Conservation (phyloP, 2,888 invertebrate genomes). For the Pterostichus niger region DNA sequence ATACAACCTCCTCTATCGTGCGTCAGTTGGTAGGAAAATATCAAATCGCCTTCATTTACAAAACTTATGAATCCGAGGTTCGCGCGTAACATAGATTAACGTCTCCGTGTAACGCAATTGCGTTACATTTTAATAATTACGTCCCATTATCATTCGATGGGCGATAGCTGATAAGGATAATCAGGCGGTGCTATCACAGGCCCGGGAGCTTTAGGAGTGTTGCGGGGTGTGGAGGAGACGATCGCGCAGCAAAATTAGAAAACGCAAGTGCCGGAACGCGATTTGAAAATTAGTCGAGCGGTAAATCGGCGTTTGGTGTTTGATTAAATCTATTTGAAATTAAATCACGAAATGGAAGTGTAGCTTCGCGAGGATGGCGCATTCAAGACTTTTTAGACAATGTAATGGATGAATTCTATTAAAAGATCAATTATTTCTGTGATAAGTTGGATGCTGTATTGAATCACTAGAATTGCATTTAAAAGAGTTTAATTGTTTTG, state of each 20-base stretch:
- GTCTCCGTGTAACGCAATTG: conserved; percentile 50
- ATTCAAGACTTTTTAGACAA: conserved; percentile 47
- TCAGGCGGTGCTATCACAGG: conserved; percentile 29
- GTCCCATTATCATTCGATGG: conserved; percentile 58
- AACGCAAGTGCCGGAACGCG: conserved; percentile 65
- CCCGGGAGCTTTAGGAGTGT: neutral
- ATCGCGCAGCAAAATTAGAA: conserved; percentile 58
- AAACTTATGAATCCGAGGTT: conserved; percentile 26
- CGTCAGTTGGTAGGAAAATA: conserved; percentile 14
- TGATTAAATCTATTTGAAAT: conserved; percentile 66
- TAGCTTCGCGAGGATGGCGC: conserved; percentile 19
- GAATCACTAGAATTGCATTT: conserved; percentile 10
- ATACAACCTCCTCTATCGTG: neutral
- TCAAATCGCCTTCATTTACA: conserved; percentile 33
- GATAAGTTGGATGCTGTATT: conserved; percentile 45
- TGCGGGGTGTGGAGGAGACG: conserved; percentile 9
- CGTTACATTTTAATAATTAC: conserved; percentile 63
- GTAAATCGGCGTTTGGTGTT: conserved; percentile 63
- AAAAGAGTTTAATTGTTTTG: conserved; percentile 37
- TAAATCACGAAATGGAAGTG: conserved; percentile 59
- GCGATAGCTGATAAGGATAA: conserved; percentile 53
- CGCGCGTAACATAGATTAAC: conserved; percentile 31
- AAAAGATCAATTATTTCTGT: conserved; percentile 49
- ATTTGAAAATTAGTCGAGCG: conserved; percentile 65
- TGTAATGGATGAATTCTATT: conserved; percentile 58